Conservation (phyloP, 1,140 invertebrate genomes). For the Acromyrmex echinatior region DNA sequence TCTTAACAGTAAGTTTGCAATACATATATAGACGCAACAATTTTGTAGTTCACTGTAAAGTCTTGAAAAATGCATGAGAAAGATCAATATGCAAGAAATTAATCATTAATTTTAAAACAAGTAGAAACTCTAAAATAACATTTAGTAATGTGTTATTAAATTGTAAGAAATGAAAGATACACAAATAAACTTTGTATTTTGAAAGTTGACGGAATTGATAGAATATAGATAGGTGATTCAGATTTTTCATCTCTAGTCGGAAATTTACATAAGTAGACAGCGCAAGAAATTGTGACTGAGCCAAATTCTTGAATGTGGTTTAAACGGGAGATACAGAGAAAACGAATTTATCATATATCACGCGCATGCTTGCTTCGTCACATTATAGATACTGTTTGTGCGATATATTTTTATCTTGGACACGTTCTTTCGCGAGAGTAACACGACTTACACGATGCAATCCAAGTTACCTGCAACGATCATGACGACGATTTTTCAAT, state of each 20-base stretch:
- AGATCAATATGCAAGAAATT: not conserved
- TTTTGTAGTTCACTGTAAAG: not conserved
- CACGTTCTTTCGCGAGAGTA: not conserved
- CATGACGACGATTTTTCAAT: not conserved
- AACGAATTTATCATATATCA: not conserved
- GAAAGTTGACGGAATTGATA: not conserved
- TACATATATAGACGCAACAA: not conserved
- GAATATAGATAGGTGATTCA: not conserved
- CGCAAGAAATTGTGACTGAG: not conserved
- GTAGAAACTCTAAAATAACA: not conserved
- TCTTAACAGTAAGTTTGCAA: not conserved
- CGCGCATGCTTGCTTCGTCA: not conserved
- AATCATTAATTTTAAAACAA: not conserved
- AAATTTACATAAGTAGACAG: not conserved
- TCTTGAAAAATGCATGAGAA: not conserved
- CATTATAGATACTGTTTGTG: not conserved
- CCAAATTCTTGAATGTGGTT: not conserved
- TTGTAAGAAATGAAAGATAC: not conserved
- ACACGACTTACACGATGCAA: not conserved
- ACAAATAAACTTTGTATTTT: not conserved
- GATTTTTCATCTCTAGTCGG: not conserved
- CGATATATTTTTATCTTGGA: conserved; percentile 38
- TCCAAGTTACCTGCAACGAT: not conserved
- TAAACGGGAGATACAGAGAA: not conserved
- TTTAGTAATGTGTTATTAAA: not conserved